Base-by-base conservation (phyloP, 2,888 invertebrate species). In the Parasteatoda lunata region DNA sequence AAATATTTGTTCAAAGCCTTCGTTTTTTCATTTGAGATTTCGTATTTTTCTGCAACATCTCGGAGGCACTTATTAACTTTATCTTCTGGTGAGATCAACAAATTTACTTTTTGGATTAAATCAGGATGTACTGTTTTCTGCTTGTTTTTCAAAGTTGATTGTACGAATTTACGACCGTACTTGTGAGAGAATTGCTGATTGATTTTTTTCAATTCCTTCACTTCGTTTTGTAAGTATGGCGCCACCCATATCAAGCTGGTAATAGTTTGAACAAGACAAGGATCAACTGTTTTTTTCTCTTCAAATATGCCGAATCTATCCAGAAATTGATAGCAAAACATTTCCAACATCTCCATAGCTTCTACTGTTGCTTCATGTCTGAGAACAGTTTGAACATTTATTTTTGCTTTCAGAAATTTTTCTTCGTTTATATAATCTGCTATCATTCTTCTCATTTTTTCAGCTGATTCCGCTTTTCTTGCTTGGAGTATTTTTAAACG, bases 161-260 rank as follows among this genome's bases (percentile, higher is more conserved):
- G 96, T 0, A 96, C 96, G 93, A 96, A 99, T 84, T 96, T 95
- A 91, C 96, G 97, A 0, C 99, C 98, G 93, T 98, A 99, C 92
- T 99, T 98, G 5, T 95, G 93, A 15, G 96, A 94, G 80, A 99
- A 93, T 89, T 98, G 95, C 90, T 99, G 98, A 0, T 96, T 94
- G 90, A 99, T 96, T 0, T 96, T 93, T 92, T 94, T 94, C 89
- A 95, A 91, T 91, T 94, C 97, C 92, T 95, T 94, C 30, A 93
- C 91, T 90, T 94, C 94, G 9, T 93, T 91, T 82, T 92, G 92
- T 91, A 99, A 93, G 76, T 98, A 94, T 0, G 99, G 98, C 7
- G 98, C 96, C 0, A 97, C 97, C 99, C 99, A 99, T 89, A 99
- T 94, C n/a, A 98, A 93, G 90, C 96, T 98, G 1, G 98, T 97